A percentile compares a stretch with the other conserved stretches of the same genome.
Evolutionary conservation across 2,888 invertebrate genomes (phyloP).

Genomic region (Conops quadrifasciatus): DNA sequence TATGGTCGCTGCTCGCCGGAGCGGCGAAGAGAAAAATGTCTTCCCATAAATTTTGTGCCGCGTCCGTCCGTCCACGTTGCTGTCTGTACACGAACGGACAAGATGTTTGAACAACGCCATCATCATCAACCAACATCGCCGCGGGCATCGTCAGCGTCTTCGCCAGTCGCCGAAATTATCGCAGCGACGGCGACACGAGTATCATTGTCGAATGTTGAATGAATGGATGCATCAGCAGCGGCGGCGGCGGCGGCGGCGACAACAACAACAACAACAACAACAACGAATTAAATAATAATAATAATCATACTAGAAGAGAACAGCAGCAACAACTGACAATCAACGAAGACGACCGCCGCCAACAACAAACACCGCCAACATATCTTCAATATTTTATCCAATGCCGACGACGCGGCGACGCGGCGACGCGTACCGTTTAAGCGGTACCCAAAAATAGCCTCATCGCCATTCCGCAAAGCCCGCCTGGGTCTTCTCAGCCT

Average conservation of each 20-base stretch:
- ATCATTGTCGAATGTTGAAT: too few species aligned
- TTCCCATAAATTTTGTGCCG: conserved; percentile 24
- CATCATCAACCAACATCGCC: conserved; percentile 34
- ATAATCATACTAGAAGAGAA: too few species aligned
- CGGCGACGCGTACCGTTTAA: not conserved
- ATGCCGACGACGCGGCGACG: not conserved
- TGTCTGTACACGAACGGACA: conserved; percentile 20
- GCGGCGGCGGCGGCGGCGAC: not conserved
- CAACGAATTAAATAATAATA: too few species aligned
- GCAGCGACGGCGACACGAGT: not conserved
- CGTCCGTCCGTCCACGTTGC: not conserved
- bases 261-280: too few species aligned
- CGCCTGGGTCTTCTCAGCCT: not conserved
- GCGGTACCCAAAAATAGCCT: too few species aligned
- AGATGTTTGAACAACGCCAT: conserved; percentile 24
- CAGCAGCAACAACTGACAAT: not conserved
- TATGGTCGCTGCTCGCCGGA: conserved; percentile 13
- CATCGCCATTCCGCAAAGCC: not conserved
- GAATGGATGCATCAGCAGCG: too few species aligned
- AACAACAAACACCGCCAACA: not conserved
- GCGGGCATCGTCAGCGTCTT: conserved; percentile 10
- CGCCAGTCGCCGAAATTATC: too few species aligned
- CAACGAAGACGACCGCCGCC: conserved; percentile 4
- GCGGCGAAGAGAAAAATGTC: conserved; percentile 13
- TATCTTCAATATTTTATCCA: not conserved